phyloP scores from a whole-genome alignment of 2,113 vertebrate species.

The Nibea coibor region DNA sequence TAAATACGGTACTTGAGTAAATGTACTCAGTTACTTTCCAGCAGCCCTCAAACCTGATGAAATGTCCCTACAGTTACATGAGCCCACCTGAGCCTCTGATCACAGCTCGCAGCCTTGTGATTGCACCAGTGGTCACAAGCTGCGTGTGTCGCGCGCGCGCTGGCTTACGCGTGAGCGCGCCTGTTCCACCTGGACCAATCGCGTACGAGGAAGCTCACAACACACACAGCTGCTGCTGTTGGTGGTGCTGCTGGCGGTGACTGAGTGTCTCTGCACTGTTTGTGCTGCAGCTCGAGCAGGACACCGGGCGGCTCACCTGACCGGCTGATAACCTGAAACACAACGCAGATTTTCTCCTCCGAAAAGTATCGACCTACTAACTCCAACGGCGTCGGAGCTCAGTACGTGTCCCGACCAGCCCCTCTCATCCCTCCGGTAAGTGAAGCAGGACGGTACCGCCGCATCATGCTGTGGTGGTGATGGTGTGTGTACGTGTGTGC shows the following conservation, averaged over 20 bases:
- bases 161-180: slow-evolving; percentile 43
- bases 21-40: neutral
- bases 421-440: slow-evolving; percentile 64
- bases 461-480: slow-evolving; percentile 36
- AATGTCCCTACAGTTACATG: neutral
- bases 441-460: slow-evolving; percentile 54
- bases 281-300: slow-evolving; percentile 50
- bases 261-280: neutral
- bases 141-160: neutral
- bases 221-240: slow-evolving; percentile 5
- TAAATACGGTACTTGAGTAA: neutral
- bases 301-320: slow-evolving; percentile 37
- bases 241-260: neutral
- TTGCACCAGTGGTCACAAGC: slow-evolving; percentile 47
- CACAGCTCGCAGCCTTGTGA: neutral
- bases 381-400: slow-evolving; percentile 52
- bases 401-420: slow-evolving; percentile 47
- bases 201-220: slow-evolving; percentile 48
- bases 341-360: slow-evolving; percentile 49
- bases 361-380: slow-evolving; percentile 53
- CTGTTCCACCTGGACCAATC: slow-evolving; percentile 77
- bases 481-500: too few species aligned
- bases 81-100: neutral
- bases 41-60: neutral
- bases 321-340: neutral